A percentile compares a stretch with the other conserved stretches of the same genome.
These are phyloP conservation scores for Phyllostomus hastatus DNA, from an alignment of 2,113 vertebrate genomes.

Conservation along the genomic window DNA sequence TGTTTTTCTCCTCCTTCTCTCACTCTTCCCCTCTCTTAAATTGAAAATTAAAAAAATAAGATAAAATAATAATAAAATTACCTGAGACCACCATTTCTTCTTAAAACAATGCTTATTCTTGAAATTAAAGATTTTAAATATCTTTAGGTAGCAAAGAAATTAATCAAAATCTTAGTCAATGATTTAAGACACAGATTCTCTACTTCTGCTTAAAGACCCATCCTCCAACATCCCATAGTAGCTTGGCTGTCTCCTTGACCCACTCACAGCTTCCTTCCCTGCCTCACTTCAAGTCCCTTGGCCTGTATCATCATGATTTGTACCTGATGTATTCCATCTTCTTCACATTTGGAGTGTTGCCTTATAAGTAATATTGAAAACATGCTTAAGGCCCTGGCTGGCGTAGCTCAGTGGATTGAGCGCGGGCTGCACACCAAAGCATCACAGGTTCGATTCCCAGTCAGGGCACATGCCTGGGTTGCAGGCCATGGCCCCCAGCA, in stretches of 20 bases:
- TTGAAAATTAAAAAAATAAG: too few species aligned
- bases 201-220: neutral
- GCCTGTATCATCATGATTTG: neutral
- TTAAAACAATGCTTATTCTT: neutral
- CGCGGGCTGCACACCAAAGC: too few species aligned
- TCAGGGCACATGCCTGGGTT: too few species aligned
- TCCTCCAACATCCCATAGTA: neutral
- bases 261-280: neutral
- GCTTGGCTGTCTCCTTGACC: neutral
- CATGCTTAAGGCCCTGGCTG: neutral
- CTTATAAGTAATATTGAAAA: neutral
- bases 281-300: neutral
- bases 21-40: too few species aligned
- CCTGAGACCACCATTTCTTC: neutral
- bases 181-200: neutral
- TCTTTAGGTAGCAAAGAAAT: constrained; percentile 1
- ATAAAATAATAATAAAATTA: too few species aligned
- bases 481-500: too few species aligned
- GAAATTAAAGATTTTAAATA: constrained; percentile 29
- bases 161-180: neutral
- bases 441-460: too few species aligned
- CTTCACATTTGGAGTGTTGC: neutral
- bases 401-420: too few species aligned
- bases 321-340: neutral
- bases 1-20: too few species aligned